Evolutionary conservation across 2,888 invertebrate species (phyloP).

Genomic region (Rhaphigaster nebulosa): DNA sequence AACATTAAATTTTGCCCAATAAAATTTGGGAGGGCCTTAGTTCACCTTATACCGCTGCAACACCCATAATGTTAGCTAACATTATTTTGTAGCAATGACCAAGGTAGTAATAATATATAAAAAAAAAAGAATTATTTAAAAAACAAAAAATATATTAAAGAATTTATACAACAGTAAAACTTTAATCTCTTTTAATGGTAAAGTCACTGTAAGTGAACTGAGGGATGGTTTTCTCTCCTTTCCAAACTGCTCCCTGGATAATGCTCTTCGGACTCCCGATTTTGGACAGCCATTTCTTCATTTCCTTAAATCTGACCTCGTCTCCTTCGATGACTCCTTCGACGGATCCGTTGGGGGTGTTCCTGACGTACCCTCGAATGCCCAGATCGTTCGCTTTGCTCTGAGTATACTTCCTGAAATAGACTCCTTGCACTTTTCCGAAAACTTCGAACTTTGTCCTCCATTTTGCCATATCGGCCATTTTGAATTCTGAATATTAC

Average conservation of each 20-base stretch:
- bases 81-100: too few species aligned
- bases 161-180: background rate
- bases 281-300: constrained; percentile 68
- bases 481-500: background rate
- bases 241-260: constrained; percentile 68
- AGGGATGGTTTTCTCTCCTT: constrained; percentile 65
- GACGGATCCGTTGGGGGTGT: constrained; percentile 78
- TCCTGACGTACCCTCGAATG: constrained; percentile 81
- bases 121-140: background rate
- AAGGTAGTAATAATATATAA: background rate
- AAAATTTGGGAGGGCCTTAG: too few species aligned
- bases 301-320: constrained; percentile 66
- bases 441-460: constrained; percentile 63
- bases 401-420: constrained; percentile 75
- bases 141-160: background rate
- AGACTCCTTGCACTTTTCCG: constrained; percentile 63
- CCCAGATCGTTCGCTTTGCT: constrained; percentile 76
- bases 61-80: too few species aligned
- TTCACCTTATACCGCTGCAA: too few species aligned
- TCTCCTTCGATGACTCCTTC: constrained; percentile 73
- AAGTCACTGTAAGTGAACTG: constrained; percentile 34
- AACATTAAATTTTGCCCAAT: too few species aligned
- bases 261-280: constrained; percentile 68
- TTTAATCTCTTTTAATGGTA: constrained; percentile 49
- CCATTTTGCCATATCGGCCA: constrained; percentile 25